Evolutionary conservation across 2,113 vertebrate genomes (phyloP), one percentile per base, ranked within the genome.

Genomic region (Notechis scutatus): DNA sequence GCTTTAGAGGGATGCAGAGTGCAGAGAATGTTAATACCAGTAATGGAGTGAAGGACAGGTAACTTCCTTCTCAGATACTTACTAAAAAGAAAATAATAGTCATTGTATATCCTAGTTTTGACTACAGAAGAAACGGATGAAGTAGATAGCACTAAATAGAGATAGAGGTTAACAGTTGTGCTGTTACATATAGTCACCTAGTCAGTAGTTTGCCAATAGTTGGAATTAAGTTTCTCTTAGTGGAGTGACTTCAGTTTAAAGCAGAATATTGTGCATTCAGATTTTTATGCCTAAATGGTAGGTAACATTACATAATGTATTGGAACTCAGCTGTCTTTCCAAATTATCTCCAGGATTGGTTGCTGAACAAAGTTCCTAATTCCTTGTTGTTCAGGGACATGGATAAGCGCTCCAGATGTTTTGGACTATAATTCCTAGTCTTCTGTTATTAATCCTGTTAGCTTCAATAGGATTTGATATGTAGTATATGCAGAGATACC

Each of bases 111-210:
- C 15, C 7, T 74, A 54, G n/a, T n/a, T 52, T 88, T 81, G 55
- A 4, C 11, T 91, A 29, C 90, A 95, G 94, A 95, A 96, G 95
- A 90, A 94, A 95, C 93, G 95, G 94, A 94, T 94, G 95, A 94
- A 96, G 95, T 94, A 94, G 93, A 90, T 88, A 52, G 91, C 94
- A 93, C 24, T 0, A 91, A 92, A 91, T 5, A 56, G 95, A 93
- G 92, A 34, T 52, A 45, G 10, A 24, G 29, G 29, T 1, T 50
- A 95, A 95, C 93, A 96, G 85, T 95, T 94, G 29, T 95, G 7
- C 90, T 93, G 93, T 93, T 93, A 54, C 90, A 0, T 92, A 94
- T 88, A 88, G 94, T 93, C 94, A 88, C 6, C 93, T 94, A 93
- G 85, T 95, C 94, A 89, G 87, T 52, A 20, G 88, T 94, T 95